These are phyloP conservation scores for Idaea biselata DNA, from an alignment of 2,888 invertebrate genomes.

Conservation along the genomic window DNA sequence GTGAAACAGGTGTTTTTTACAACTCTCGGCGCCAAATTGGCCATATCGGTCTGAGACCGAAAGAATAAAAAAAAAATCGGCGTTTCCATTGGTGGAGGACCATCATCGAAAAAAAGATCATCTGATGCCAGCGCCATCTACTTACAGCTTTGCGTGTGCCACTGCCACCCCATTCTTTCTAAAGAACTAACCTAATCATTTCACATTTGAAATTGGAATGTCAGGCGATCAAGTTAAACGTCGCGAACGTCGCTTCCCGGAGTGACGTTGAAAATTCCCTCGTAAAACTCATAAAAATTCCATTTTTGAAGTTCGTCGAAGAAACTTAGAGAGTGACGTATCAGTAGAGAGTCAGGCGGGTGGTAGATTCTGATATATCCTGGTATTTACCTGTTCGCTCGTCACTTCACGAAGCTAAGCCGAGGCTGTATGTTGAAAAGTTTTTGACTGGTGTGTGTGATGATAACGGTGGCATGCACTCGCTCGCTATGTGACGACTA, in stretches of 20 bases:
- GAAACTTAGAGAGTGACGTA: constrained; percentile 74
- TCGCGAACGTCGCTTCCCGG: constrained; percentile 13
- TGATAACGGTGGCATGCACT: constrained; percentile 52
- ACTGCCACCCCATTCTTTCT: not conserved
- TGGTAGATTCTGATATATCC: constrained; percentile 39
- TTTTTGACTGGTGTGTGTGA: constrained; percentile 61
- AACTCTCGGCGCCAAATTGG: no score
- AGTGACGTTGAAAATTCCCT: constrained; percentile 3
- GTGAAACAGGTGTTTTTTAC: no score
- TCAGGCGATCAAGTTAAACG: constrained; percentile 2
- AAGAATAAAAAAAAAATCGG: no score
- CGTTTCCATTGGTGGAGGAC: no score
- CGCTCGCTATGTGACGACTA: constrained; percentile 18
- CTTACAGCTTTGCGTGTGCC: no score
- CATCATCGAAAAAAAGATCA: no score
- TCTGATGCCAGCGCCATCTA: no score
- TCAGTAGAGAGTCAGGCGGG: constrained; percentile 56
- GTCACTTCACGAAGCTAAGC: constrained; percentile 56
- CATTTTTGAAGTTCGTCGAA: constrained; percentile 50
- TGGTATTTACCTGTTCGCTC: constrained; percentile 58
- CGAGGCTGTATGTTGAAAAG: constrained; percentile 56
- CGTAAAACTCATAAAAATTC: constrained; percentile 32
- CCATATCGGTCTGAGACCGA: no score
- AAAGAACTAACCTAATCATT: not conserved
- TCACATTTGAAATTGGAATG: not conserved